phyloP scores from a whole-genome alignment of 2,113 vertebrate species.

The Pituophis catenifer region DNA sequence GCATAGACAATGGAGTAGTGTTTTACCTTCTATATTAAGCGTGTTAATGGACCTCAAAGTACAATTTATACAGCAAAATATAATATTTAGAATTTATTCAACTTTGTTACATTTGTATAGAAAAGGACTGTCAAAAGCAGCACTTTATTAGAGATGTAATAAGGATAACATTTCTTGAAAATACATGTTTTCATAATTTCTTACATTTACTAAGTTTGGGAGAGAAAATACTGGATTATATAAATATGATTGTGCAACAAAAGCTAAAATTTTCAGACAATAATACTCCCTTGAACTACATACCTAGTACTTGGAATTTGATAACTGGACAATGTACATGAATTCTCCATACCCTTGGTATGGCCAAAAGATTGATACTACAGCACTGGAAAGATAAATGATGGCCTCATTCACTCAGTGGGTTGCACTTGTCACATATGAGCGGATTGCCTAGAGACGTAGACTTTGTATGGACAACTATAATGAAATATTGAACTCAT shows the following conservation, averaged over 20 bases:
- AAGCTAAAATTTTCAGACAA: not conserved
- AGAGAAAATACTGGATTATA: not conserved
- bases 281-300: not conserved
- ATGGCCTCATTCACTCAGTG: not conserved
- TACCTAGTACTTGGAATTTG: not conserved
- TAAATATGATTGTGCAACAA: not conserved
- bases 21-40: not conserved
- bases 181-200: too few species aligned
- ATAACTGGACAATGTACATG: not conserved
- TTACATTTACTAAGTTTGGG: too few species aligned
- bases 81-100: too few species aligned
- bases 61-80: too few species aligned
- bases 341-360: not conserved
- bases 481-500: too few species aligned
- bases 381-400: not conserved
- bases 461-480: too few species aligned
- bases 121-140: too few species aligned
- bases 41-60: not conserved
- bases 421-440: too few species aligned
- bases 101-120: too few species aligned
- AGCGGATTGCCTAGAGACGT: too few species aligned
- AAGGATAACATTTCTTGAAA: too few species aligned
- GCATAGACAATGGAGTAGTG: not conserved
- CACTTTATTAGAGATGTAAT: too few species aligned
- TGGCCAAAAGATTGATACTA: not conserved